Percentiles rank a stretch among this genome's conserved stretches.
These are phyloP conservation scores for Rousettus leschenaultii DNA, from an alignment of 2,113 vertebrate species.

Conservation along the genomic window DNA sequence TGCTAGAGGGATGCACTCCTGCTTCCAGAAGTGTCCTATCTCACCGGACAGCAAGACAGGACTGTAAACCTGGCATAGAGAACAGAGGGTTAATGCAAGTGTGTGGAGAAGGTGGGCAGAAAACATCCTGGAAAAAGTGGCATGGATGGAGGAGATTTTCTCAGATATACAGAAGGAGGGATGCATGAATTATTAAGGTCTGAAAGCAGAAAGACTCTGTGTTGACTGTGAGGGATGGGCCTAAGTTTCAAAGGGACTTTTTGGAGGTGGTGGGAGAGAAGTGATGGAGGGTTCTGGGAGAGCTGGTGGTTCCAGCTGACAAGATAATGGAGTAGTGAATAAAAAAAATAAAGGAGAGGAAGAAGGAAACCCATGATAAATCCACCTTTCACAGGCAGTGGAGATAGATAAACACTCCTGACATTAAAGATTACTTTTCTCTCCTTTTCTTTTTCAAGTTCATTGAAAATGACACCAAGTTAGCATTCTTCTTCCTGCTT, in stretches of 20 bases:
- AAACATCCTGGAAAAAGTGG: neutral
- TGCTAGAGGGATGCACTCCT: no score
- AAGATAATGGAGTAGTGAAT: conserved; percentile 76
- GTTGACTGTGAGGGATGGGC: neutral
- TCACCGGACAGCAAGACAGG: neutral
- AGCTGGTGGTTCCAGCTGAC: conserved; percentile 56
- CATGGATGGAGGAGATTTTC: neutral
- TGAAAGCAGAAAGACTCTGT: neutral
- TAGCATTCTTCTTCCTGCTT: neutral
- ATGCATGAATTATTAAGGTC: neutral
- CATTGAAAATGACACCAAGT: rapidly evolving
- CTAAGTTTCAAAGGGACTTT: neutral
- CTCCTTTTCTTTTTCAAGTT: neutral
- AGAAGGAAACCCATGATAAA: conserved; percentile 71
- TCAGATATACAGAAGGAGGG: no score
- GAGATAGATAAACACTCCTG: conserved; percentile 68
- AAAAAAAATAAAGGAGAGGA: conserved; percentile 52
- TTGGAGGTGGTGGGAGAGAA: neutral
- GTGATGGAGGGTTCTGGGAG: conserved; percentile 58
- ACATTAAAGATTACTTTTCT: conserved; percentile 45
- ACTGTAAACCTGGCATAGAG: neutral
- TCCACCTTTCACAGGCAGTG: conserved; percentile 32
- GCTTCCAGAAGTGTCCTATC: neutral
- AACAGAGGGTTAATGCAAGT: neutral
- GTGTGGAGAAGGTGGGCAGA: neutral